Evolutionary conservation across 2,888 invertebrate species (phyloP), one percentile per base, ranked within the genome.

Genomic region (Temnothorax ravouxi): DNA sequence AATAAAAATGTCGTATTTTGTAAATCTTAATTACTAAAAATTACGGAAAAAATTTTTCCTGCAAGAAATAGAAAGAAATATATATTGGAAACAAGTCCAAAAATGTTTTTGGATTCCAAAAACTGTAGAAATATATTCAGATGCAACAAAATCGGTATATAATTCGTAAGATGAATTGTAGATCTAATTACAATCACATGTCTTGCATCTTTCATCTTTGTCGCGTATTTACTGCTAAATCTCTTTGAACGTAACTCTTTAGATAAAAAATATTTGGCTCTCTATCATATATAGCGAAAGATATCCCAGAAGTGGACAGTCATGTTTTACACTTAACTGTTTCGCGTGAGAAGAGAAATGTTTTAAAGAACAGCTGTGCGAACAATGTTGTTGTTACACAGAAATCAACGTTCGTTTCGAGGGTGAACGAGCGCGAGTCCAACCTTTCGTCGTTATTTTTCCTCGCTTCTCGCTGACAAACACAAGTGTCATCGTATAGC

Each of bases 371-470:
- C 47, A 41, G 9, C 41, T 76, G 76, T 76, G 76, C n/a, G 11
- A 8, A 64, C 13, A 47, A 47, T 50, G 18, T n/a, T 52, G 18
- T 67, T 79, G 47, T 71, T 71, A 71, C 25, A n/a, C 38, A 34
- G 15, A 47, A 79, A 79, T 79, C 44, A 79, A 34, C 44, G 41
- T 54, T 41, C 29, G n/a, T 54, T 71, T 71, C 29, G 21, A 56
- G 25, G 34, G n/a, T 8, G 13, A 34, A 21, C 13, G 25, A 64
- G 9, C 29, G 47, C 54, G 71, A 54, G 54, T 77, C 15, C n/a
- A 9, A 44, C 11, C 13, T 13, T 71, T 29, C 29, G 29, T 29
- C 34, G 21, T 56, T 9, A 64, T 66, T 76, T 69, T 79, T 79
- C 29, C 29, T 29, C 3, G 15, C n/a, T 71, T 79, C 29, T 69